Evolutionary conservation across 2,797 vertebrate genomes (phyloP), one percentile per base, ranked within the genome.

Genomic region (Antrozous pallidus): DNA sequence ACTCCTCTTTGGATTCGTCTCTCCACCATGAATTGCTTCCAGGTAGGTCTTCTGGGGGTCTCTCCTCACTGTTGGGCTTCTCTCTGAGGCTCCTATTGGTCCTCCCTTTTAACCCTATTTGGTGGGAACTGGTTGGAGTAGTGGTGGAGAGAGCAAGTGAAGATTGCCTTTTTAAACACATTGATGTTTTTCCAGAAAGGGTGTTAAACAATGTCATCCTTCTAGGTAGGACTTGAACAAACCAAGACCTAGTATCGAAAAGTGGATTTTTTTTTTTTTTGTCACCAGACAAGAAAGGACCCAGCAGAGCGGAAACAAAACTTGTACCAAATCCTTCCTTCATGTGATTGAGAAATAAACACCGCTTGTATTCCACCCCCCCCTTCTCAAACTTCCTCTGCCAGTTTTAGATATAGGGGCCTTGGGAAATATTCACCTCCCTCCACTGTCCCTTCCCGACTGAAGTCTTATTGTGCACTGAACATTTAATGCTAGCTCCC

Each of bases 1-100:
- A 47, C 33, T 33, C 28, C 38, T 33, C 33, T 71, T 45, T 56
- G 33, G 82, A 14, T 4, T 51, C 67, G 70, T 93, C 79, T 18
- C 45, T 40, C 2, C 24, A 8, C 40, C 42, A 97, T 97, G 97
- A 96, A 97, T 86, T 97, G 96, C 85, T 97, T 97, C 82, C 97
- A 96, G 96, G 96, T 96, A 91, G 88, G 97, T 95, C 54, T 92
- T 49, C 65, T 47, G 24, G 36, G 31, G 58, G n/a, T 42, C 49
- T 81, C 31, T 26, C 28, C 58, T 94, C 16, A 8, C 45, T 11
- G 3, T 22, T 56, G 11, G 14, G 14, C 45, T 78, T 28, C 11
- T 91, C 71, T 45, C 16, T 73, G n/a, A 33, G 47, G 31, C 18
- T 83, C 51, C 80, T 26, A 40, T 1, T 33, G 54, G 31, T 14